phyloP scores from a whole-genome alignment of 1,140 invertebrate species.

The Heterodera carotae region DNA sequence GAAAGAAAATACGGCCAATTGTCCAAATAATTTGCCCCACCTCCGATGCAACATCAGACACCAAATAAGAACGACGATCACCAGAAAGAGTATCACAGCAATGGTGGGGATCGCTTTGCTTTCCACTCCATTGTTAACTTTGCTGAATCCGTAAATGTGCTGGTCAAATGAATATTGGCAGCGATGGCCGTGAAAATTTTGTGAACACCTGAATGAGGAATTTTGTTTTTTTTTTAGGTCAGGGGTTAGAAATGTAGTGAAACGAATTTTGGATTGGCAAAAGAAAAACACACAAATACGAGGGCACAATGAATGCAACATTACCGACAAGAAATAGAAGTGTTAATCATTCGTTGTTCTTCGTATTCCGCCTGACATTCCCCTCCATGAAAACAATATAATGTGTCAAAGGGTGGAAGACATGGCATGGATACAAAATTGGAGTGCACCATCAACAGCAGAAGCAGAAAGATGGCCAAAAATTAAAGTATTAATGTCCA shows the following conservation, averaged over 20 bases:
- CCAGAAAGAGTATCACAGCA: conserved; percentile 18
- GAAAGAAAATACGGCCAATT: too few species aligned
- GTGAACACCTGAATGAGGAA: conserved; percentile 8
- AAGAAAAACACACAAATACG: too few species aligned
- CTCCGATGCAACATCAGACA: conserved; percentile 11
- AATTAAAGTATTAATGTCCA: too few species aligned
- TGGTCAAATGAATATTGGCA: conserved; percentile 5
- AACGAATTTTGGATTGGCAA: too few species aligned
- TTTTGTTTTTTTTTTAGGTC: too few species aligned
- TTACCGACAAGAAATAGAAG: not conserved
- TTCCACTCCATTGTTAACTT: conserved; percentile 7
- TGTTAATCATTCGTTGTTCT: conserved; percentile 3
- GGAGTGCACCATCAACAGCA: too few species aligned
- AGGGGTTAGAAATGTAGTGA: too few species aligned
- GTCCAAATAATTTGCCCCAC: not conserved
- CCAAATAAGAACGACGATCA: conserved; percentile 16
- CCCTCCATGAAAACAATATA: conserved; percentile 4
- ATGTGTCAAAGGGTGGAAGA: not conserved
- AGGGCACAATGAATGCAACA: not conserved
- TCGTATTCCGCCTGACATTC: not conserved
- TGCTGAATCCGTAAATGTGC: conserved; percentile 7
- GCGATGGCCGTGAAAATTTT: conserved; percentile 12
- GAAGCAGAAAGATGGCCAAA: too few species aligned
- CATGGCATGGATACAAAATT: not conserved
- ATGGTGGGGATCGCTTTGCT: conserved; percentile 15